Conservation (phyloP, 2,113 vertebrate species). For the Pongo abelii region DNA sequence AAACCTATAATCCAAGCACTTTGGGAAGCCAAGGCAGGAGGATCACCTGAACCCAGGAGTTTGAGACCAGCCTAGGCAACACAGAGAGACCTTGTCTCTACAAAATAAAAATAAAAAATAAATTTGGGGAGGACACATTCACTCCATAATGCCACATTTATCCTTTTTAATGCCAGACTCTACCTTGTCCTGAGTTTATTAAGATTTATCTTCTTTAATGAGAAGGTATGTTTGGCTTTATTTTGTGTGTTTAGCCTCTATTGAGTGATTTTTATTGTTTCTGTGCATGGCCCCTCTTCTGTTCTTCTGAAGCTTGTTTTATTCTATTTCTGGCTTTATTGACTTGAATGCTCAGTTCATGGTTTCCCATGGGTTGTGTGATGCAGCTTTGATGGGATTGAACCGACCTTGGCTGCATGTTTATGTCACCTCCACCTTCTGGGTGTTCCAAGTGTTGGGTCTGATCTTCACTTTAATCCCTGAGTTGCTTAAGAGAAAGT, state of each 20-base stretch:
- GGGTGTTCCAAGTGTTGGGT: not conserved
- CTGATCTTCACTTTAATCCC: rapidly evolving
- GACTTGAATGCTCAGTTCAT: not conserved
- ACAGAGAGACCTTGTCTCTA: too few species aligned
- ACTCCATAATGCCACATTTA: not conserved
- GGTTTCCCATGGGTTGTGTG: too few species aligned
- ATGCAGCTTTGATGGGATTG: rapidly evolving
- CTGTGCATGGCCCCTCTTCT: too few species aligned
- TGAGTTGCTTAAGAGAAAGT: not conserved
- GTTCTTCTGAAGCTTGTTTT: too few species aligned
- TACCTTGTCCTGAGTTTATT: not conserved
- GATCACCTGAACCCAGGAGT: too few species aligned
- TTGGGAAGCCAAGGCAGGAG: too few species aligned
- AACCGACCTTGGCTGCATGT: rapidly evolving
- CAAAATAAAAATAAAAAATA: too few species aligned
- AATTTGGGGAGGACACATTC: too few species aligned
- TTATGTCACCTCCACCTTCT: not conserved
- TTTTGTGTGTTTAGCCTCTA: not conserved
- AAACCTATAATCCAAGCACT: too few species aligned
- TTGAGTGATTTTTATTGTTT: not conserved
- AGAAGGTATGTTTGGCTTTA: not conserved
- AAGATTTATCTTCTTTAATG: not conserved
- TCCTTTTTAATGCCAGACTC: not conserved
- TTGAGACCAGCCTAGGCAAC: too few species aligned
- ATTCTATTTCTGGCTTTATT: not conserved